Base-by-base conservation (phyloP, 2,888 invertebrate species). In the Rapana venosa region DNA sequence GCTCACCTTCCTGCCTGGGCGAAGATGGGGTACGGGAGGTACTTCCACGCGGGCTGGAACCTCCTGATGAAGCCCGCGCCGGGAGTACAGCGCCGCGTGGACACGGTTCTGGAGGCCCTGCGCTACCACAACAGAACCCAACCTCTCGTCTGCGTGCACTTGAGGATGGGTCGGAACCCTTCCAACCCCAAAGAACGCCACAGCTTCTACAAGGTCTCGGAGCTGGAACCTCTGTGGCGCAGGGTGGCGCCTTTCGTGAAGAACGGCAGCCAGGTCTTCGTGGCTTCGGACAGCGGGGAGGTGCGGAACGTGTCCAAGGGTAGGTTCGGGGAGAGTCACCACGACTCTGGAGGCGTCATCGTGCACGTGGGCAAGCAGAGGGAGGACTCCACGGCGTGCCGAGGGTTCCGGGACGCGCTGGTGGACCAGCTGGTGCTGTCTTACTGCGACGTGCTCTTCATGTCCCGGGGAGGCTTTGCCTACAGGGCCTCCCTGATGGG, bases 401-500 rank as follows among this genome's bases (percentile, higher is more conserved):
- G 36, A 4, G 91, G 92, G 0, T 90, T 92, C 26, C 89, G 89
- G 30, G 83, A 74, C n/a, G 91, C 92, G 8, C 47, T 92, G 0
- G 61, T 92, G 35, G 92, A 92, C 70, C 92, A 91, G 79, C 81
- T 90, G 2, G 85, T 91, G 8, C 88, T 91, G 66, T 87, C 87
- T 32, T 56, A 91, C 61, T 92, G 91, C 81, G 90, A 92, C 61
- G 77, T 91, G n/a, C 87, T 92, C n/a, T 87, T 92, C n/a, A 83
- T 88, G 0, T 88, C 90, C 30, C 88, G 87, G n/a, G 91, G 92
- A 89, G 90, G 90, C 15, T 92, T 92, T 58, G 89, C 91, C 61
- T 87, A 87, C 17, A 87, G 89, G n/a, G 92, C 92, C 0, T 89
- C 90, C 6, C 87, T 77, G 35, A 88, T 91, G 58, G 77, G 90